These are phyloP conservation scores for Tetropium fuscum DNA, from an alignment of 2,888 invertebrate genomes.

Conservation along the genomic window DNA sequence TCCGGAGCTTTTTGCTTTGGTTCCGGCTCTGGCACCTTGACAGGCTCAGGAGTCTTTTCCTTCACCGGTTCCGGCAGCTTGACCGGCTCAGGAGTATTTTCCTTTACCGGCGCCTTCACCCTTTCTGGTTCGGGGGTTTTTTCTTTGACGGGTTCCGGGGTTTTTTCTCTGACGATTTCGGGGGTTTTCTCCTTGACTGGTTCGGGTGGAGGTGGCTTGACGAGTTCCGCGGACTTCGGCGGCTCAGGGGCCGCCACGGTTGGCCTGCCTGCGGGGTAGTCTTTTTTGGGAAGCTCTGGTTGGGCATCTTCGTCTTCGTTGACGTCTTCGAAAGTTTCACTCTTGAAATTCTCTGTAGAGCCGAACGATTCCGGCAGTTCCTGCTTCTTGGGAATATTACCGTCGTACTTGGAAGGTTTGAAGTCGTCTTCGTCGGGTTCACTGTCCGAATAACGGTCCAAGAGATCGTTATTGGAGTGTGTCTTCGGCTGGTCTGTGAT, in stretches of 20 bases:
- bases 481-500: slow-evolving; percentile 28
- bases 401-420: slow-evolving; percentile 53
- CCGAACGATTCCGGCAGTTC: slow-evolving; percentile 41
- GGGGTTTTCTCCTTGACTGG: slow-evolving; percentile 37
- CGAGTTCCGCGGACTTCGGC: slow-evolving; percentile 4
- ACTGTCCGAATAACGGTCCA: slow-evolving; percentile 71
- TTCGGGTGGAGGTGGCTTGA: slow-evolving; percentile 27
- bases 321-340: slow-evolving; percentile 56
- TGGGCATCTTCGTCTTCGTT: slow-evolving; percentile 53
- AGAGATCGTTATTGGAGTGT: slow-evolving; percentile 57
- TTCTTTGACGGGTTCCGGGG: slow-evolving; percentile 28
- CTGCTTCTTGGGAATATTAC: slow-evolving; percentile 44
- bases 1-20: slow-evolving; percentile 28
- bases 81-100: slow-evolving; percentile 29
- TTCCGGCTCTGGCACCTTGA: slow-evolving; percentile 28
- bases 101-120: slow-evolving; percentile 26
- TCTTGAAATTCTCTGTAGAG: slow-evolving; percentile 40
- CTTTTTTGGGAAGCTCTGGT: slow-evolving; percentile 41
- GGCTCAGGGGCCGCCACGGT: slow-evolving; percentile 31
- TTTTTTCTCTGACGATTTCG: slow-evolving; percentile 30
- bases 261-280: slow-evolving; percentile 27
- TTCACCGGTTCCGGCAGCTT: slow-evolving; percentile 14
- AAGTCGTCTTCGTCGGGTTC: slow-evolving; percentile 63
- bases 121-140: slow-evolving; percentile 6
- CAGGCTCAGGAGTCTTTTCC: slow-evolving; percentile 19